A percentile compares a stretch with the other conserved stretches of the same genome.
phyloP scores from a whole-genome alignment of 53 echinoderm and acorn worm species.

The Crossaster papposus region DNA sequence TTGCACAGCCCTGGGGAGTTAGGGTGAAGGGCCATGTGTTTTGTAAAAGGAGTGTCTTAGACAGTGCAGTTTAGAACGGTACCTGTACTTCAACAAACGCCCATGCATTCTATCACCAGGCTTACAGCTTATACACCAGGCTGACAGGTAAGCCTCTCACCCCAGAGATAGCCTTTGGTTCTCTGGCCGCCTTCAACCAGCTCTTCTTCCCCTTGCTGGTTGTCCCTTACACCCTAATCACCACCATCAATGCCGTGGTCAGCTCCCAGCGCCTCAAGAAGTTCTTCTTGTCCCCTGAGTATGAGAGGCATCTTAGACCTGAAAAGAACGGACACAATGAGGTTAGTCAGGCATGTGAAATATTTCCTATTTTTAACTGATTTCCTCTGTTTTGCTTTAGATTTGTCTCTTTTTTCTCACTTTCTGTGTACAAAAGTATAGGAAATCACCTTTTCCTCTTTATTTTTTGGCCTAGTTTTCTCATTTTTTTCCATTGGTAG shows the following conservation, averaged over 20 bases:
- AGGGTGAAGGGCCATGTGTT: no score
- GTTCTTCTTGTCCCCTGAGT: conserved; percentile 82
- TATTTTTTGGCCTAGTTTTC: no score
- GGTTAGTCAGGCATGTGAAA: not conserved
- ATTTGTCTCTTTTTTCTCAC: no score
- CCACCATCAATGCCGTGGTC: conserved; percentile 81
- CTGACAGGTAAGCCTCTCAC: conserved; percentile 73
- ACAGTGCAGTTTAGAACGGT: no score
- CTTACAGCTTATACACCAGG: conserved; percentile 77
- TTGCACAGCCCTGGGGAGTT: no score
- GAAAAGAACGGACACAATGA: not conserved
- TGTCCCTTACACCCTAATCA: conserved; percentile 79
- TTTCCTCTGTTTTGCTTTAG: not conserved
- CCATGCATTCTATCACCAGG: conserved; percentile 22
- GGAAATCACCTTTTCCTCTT: no score
- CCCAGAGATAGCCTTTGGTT: conserved; percentile 86
- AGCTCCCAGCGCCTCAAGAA: conserved; percentile 77
- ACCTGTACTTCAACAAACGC: no score
- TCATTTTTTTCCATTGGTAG: no score
- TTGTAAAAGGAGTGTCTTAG: no score
- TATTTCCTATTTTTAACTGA: not conserved
- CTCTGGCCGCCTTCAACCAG: conserved; percentile 95
- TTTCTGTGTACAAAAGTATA: no score
- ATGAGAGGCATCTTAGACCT: conserved; percentile 63
- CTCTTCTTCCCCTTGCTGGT: conserved; percentile 79